phyloP scores from a whole-genome alignment of 1,140 invertebrate genomes.

The Neoseiulus cucumeris region DNA sequence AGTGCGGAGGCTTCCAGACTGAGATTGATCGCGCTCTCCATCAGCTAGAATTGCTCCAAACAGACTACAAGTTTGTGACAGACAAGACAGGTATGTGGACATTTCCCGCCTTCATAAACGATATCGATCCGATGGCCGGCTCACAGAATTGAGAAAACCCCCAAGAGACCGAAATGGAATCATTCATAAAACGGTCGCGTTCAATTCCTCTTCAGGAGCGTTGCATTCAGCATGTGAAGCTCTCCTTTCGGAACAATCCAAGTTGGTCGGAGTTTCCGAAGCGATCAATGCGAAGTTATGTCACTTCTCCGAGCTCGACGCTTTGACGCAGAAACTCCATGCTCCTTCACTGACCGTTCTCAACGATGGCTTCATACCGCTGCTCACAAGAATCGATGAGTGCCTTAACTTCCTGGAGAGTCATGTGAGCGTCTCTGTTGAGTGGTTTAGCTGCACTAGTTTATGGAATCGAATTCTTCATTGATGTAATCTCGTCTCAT shows the following conservation, averaged over 20 bases:
- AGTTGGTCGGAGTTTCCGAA: constrained; percentile 51
- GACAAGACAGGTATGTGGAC: constrained; percentile 49
- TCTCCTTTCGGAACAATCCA: constrained; percentile 61
- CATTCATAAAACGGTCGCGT: too few species aligned
- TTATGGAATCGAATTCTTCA: background rate
- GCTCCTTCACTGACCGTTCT: constrained; percentile 55
- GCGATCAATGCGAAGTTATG: constrained; percentile 55
- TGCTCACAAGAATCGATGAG: constrained; percentile 62
- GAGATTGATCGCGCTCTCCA: constrained; percentile 48
- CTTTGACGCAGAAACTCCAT: constrained; percentile 43
- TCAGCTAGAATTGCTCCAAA: constrained; percentile 44
- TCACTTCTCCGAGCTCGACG: constrained; percentile 65
- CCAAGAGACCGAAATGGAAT: too few species aligned
- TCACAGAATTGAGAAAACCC: too few species aligned
- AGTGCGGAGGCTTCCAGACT: constrained; percentile 45
- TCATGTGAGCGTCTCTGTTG: constrained; percentile 51
- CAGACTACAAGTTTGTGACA: constrained; percentile 61
- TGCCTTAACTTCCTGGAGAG: constrained; percentile 62
- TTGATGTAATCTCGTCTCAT: background rate
- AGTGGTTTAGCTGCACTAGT: background rate
- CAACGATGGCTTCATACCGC: constrained; percentile 55
- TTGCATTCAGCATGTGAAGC: constrained; percentile 73
- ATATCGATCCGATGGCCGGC: too few species aligned
- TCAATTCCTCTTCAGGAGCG: constrained; percentile 27
- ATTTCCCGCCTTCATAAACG: too few species aligned